phyloP scores from a whole-genome alignment of 2,113 vertebrate genomes.

The Vulpes vulpes region DNA sequence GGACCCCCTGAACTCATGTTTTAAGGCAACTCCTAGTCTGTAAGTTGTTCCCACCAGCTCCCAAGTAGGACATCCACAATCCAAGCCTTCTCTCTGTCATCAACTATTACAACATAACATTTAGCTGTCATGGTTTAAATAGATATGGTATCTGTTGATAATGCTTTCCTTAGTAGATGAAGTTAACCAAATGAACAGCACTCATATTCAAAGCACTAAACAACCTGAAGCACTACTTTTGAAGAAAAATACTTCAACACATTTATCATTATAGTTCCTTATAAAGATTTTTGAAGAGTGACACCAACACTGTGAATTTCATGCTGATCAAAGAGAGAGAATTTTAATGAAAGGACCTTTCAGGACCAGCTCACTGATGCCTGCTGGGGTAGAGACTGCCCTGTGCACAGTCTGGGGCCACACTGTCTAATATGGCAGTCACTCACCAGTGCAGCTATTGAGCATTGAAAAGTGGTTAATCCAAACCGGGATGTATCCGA shows the following conservation, averaged over 20 bases:
- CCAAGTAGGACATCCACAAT: neutral
- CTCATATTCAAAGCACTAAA: neutral
- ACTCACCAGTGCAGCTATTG: neutral
- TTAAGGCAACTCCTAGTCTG: neutral
- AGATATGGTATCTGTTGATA: neutral
- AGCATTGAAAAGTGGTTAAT: neutral
- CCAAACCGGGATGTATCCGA: neutral
- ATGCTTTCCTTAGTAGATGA: neutral
- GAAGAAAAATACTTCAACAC: conserved; percentile 8
- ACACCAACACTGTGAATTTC: neutral
- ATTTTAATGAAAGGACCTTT: neutral
- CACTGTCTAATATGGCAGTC: too few species aligned
- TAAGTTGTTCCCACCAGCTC: neutral
- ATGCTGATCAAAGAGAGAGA: neutral
- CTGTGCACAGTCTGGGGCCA: neutral
- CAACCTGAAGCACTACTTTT: neutral
- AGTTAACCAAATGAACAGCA: neutral
- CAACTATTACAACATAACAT: neutral
- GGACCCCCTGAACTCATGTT: neutral
- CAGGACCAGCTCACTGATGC: neutral
- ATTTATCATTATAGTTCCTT: neutral
- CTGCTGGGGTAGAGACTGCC: neutral
- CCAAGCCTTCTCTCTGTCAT: neutral
- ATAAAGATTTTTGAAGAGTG: neutral
- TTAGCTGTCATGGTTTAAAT: neutral